Base-by-base conservation (phyloP, 2,888 invertebrate genomes). In the Torymus texanus region DNA sequence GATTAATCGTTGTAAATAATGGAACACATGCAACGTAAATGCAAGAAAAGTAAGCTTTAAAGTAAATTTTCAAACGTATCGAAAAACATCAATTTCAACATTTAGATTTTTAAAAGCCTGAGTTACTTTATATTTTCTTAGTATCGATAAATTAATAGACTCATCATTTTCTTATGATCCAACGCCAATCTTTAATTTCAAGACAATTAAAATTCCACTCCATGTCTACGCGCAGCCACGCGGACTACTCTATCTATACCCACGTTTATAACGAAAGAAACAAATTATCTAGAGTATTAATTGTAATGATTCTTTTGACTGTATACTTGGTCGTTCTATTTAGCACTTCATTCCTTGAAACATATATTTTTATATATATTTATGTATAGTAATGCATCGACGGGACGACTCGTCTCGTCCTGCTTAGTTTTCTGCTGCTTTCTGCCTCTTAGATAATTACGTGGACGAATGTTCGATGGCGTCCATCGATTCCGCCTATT, bases 381-480 rank as follows among this genome's bases (percentile, higher is more conserved):
- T 59, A 66, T 41, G 12, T 66, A 65, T 51, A n/a, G 29, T 12
- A 29, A 63, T 62, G 21, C 63, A 51, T 76, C 29, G 21, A 71
- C 24, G 21, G 41, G 41, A 41, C 24, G 59, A 75, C 24, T 24
- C 2, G 41, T 8, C 8, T 41, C 41, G 8, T 41, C 41, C 41
- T 51, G 13, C 55, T 11, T 55, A 62, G 51, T 59, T 29, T 76
- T 63, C 41, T 21, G 12, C 50, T 65, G 21, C 16, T 16, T 63
- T 12, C 55, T 61, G 55, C 13, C 21, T 70, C 16, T 51, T 24
- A 16, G 63, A 51, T 68, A 68, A 68, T 72, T 63, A 72, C 56
- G 65, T 82, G 79, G 81, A 81, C 75, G 77, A 82, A 79, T 77
- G 66, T 63, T 79, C 63, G 59, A 55, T 59, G 74, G 10, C 24